Evolutionary conservation across 1,140 invertebrate species (phyloP).

Genomic region (Neotoxoptera formosana): DNA sequence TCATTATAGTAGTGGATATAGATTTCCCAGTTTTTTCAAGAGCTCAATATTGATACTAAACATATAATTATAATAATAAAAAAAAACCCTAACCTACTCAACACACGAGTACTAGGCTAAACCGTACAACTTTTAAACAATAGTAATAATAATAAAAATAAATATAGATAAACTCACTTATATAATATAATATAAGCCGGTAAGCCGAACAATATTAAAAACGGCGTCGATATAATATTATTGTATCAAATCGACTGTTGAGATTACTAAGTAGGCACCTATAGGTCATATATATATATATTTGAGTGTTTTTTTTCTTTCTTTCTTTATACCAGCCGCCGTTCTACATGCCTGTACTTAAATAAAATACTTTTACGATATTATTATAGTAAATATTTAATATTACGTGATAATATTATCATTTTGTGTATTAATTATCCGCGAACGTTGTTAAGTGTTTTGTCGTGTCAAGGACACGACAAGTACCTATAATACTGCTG

Average conservation of each 20-base stretch:
- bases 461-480: slow-evolving; percentile 15
- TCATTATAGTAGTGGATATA: not conserved
- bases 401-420: slow-evolving; percentile 20
- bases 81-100: not conserved
- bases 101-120: not conserved
- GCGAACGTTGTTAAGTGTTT: slow-evolving; percentile 16
- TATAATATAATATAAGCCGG: not conserved
- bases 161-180: not conserved
- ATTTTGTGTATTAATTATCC: slow-evolving; percentile 20
- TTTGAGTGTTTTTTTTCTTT: not conserved
- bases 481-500: too few species aligned
- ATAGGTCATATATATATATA: not conserved
- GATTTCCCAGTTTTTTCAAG: not conserved
- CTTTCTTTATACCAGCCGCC: not conserved
- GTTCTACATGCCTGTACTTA: not conserved
- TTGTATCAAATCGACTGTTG: not conserved
- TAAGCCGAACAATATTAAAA: not conserved
- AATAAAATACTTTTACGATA: not conserved
- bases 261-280: not conserved
- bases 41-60: not conserved
- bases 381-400: not conserved
- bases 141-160: not conserved
- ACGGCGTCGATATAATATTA: not conserved
- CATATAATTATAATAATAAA: not conserved
- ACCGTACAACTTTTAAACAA: not conserved